Evolutionary conservation across 2,113 vertebrate species (phyloP).

Genomic region (Mixornis gularis): DNA sequence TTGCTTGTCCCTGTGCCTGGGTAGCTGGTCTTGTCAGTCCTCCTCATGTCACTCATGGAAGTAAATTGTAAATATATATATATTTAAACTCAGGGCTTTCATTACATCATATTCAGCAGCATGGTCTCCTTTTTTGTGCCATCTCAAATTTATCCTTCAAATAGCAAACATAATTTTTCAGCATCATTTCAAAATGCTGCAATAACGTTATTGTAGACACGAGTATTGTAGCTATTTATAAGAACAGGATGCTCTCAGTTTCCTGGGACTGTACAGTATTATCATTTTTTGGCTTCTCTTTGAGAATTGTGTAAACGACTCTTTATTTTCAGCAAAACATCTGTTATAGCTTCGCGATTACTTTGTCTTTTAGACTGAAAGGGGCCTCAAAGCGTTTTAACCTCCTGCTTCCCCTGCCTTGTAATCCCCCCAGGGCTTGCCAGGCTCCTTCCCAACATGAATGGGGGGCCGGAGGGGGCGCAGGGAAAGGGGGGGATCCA

Average conservation of each 20-base stretch:
- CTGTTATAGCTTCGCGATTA: slow-evolving; percentile 27
- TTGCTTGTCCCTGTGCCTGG: neutral
- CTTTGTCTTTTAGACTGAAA: slow-evolving; percentile 39
- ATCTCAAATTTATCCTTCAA: neutral
- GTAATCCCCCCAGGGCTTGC: slow-evolving; percentile 31
- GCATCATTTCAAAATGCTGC: neutral
- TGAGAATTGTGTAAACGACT: slow-evolving; percentile 7
- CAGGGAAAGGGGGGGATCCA: neutral
- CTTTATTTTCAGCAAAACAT: slow-evolving; percentile 49
- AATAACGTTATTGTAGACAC: neutral
- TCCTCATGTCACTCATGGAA: neutral
- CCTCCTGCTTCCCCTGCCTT: slow-evolving; percentile 39
- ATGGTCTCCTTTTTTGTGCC: neutral
- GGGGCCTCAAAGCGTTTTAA: neutral
- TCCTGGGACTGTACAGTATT: slow-evolving; percentile 3
- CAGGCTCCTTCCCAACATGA: slow-evolving; percentile 45
- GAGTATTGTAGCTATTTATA: neutral
- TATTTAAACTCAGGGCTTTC: neutral
- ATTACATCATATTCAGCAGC: rapidly evolving
- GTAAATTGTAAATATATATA: neutral
- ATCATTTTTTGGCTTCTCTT: neutral
- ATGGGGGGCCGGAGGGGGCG: neutral
- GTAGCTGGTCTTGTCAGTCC: neutral
- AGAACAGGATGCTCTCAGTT: slow-evolving; percentile 11
- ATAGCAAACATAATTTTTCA: neutral